phyloP scores from a whole-genome alignment of 2,113 vertebrate species.

The Prunella fulvescens region DNA sequence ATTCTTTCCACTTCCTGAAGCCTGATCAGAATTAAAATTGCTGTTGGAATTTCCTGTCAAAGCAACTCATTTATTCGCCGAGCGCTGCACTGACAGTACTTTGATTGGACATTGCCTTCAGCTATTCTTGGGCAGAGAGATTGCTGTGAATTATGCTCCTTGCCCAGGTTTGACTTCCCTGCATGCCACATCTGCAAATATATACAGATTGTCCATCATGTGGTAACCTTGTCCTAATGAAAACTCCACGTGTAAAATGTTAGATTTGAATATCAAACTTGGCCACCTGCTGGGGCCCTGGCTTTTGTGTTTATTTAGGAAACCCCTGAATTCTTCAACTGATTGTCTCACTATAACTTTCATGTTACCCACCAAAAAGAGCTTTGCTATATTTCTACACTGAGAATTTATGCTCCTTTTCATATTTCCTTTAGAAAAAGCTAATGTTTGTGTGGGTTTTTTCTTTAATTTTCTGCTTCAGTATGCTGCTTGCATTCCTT shows the following conservation, averaged over 20 bases:
- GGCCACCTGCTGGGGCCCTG: constrained; percentile 81
- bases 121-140: constrained; percentile 69
- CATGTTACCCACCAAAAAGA: not conserved
- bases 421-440: not conserved
- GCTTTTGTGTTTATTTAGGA: constrained; percentile 80
- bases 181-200: constrained; percentile 81
- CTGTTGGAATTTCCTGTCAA: constrained; percentile 96
- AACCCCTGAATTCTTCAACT: constrained; percentile 64
- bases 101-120: constrained; percentile 85
- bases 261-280: constrained; percentile 75
- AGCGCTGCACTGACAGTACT: constrained; percentile 75
- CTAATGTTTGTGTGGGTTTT: not conserved
- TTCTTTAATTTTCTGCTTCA: not conserved
- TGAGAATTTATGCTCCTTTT: not conserved
- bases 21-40: constrained; percentile 94
- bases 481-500: not conserved
- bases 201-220: constrained; percentile 80
- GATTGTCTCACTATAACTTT: constrained; percentile 62
- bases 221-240: constrained; percentile 76
- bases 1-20: constrained; percentile 91
- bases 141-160: constrained; percentile 73
- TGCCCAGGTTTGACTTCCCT: constrained; percentile 55
- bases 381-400: not conserved
- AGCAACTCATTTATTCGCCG: constrained; percentile 87
- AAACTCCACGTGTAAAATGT: constrained; percentile 77